Evolutionary conservation across 2,113 vertebrate species (phyloP), one percentile per base, ranked within the genome.

Genomic region (Pipa parva): DNA sequence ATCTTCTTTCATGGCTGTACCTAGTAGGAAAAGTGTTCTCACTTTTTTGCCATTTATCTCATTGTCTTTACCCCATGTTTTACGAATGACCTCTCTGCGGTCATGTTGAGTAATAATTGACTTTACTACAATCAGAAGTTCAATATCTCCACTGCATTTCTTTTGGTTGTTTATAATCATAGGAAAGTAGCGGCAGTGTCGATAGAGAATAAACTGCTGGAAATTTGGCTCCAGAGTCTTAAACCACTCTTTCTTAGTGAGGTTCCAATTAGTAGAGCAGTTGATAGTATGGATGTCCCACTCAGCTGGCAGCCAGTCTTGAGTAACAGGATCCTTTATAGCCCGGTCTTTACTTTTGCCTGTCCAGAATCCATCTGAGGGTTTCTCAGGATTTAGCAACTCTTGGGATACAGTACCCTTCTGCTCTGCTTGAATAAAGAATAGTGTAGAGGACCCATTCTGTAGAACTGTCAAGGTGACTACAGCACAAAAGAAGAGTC

Each of bases 111-210:
- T 92, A 24, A 95, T 93, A 71, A 97, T 83, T 0, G 96, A 97
- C 76, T 99, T 99, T 67, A 99, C 83, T 0, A 96, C 92, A 0
- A 99, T 86, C 49, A 99, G 87, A 71, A 99, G 74, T 73, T 93
- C 78, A 21, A 93, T 33, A 0, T 90, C 81, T 0, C 78, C 86
- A 0, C 20, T 9, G 74, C 96, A 99, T 75, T 93, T 97, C 76
- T 97, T 90, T 0, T 94, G 94, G 78, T 97, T 95, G 75, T 97
- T 97, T 56, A 94, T 79, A 59, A 88, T 73, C 73, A 99, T 93
- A 2, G 95, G 95, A 62, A 99, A 99, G 76, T 90, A 94, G 0
- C 95, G 84, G 66, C 97, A 99, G 76, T 99, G 96, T 4, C 92
- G 87, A 33, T 98, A 98, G 8, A 90, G 81, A 39, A 98, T 67